Evolutionary conservation across 2,113 vertebrate species (phyloP).

Genomic region (Tonatia bakeri): DNA sequence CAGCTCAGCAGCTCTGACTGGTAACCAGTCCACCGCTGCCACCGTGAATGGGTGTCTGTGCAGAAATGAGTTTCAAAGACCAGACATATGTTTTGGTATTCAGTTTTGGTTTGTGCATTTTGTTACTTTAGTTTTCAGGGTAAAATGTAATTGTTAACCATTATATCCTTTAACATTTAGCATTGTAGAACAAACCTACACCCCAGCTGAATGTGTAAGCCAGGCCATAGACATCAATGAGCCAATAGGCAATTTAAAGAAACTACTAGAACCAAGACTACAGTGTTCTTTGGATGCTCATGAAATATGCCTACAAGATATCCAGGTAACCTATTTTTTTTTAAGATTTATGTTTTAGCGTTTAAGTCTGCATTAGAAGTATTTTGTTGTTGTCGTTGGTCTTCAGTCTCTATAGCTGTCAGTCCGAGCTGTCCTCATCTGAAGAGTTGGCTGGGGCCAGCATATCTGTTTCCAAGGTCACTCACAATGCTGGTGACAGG

Average conservation of each 20-base stretch:
- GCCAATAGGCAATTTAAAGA: conserved; percentile 96
- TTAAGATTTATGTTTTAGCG: background rate
- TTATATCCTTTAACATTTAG: conserved; percentile 76
- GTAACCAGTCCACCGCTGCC: background rate
- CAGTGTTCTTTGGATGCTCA: conserved; percentile 94
- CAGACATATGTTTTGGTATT: background rate
- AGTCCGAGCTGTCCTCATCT: background rate
- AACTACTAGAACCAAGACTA: conserved; percentile 94
- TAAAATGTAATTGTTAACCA: background rate
- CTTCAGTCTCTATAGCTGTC: background rate
- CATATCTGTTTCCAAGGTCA: too few species aligned
- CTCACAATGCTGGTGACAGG: too few species aligned
- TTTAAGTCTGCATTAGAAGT: background rate
- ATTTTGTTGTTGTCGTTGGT: background rate
- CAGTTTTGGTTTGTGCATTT: conserved; percentile 19
- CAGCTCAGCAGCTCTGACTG: background rate
- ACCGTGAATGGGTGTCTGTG: background rate
- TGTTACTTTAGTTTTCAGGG: background rate
- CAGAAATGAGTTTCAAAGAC: conserved; percentile 33
- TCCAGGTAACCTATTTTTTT: conserved; percentile 85
- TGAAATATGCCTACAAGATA: conserved; percentile 97
- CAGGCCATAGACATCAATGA: conserved; percentile 99
- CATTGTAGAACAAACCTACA: conserved; percentile 94
- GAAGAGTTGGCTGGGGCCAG: too few species aligned
- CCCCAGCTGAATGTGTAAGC: conserved; percentile 94